phyloP scores from a whole-genome alignment of 2,888 invertebrate genomes.

The Parascotia fuliginaria region DNA sequence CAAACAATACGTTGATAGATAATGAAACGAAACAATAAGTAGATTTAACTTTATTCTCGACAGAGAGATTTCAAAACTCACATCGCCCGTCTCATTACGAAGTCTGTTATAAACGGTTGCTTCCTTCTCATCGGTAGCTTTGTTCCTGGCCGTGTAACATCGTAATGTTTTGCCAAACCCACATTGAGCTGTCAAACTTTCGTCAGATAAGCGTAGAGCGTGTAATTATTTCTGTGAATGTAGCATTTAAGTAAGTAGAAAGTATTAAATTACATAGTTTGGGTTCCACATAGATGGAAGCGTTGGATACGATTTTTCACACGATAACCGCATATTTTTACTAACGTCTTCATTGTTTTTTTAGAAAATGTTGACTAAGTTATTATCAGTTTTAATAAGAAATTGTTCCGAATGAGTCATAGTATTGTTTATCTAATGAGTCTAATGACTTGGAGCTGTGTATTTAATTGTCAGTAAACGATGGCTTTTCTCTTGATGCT shows the following conservation, averaged over 20 bases:
- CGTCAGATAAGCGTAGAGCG: constrained; percentile 64
- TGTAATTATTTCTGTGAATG: constrained; percentile 76
- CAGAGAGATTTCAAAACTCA: constrained; percentile 33
- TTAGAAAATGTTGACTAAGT: constrained; percentile 48
- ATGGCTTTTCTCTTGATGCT: not conserved
- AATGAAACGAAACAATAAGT: not conserved
- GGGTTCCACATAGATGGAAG: constrained; percentile 58
- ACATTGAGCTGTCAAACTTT: constrained; percentile 76
- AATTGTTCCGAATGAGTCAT: constrained; percentile 13
- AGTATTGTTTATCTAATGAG: not conserved
- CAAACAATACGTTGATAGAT: not conserved
- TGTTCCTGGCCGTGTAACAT: constrained; percentile 40
- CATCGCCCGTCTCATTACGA: constrained; percentile 28
- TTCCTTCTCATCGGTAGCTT: constrained; percentile 48
- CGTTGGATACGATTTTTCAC: constrained; percentile 66
- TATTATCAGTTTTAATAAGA: constrained; percentile 25
- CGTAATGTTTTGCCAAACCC: constrained; percentile 66
- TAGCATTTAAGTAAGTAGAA: constrained; percentile 68
- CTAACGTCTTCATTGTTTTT: constrained; percentile 72
- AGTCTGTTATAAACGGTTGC: constrained; percentile 41
- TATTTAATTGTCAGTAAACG: constrained; percentile 1
- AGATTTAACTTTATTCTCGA: constrained; percentile 20
- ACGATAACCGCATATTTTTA: constrained; percentile 68
- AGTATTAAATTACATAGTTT: constrained; percentile 76
- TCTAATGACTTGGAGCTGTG: not conserved